A percentile compares a stretch with the other conserved stretches of the same genome.
Conservation (phyloP, 2,113 vertebrate species). For the Sminthopsis crassicaudata region DNA sequence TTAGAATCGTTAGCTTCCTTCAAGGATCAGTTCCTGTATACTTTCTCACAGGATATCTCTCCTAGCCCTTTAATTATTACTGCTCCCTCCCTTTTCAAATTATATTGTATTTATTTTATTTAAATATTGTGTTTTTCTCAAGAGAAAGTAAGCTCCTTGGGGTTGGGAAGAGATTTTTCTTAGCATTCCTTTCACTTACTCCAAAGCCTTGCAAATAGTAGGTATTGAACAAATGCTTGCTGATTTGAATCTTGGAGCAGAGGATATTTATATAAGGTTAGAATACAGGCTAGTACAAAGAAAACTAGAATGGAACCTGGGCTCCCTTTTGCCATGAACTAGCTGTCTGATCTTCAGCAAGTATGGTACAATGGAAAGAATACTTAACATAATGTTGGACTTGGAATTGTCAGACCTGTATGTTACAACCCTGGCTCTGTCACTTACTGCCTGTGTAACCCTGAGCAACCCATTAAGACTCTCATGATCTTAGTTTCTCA, state of each 20-base stretch:
- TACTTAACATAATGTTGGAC: not conserved
- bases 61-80: not conserved
- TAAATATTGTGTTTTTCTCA: not conserved
- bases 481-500: not conserved
- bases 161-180: not conserved
- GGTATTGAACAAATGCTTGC: not conserved
- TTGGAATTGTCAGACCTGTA: not conserved
- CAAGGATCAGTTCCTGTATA: not conserved
- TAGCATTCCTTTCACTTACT: too few species aligned
- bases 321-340: not conserved
- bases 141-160: not conserved
- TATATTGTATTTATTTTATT: not conserved
- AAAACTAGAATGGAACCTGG: not conserved
- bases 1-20: not conserved
- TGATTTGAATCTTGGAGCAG: not conserved
- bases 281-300: not conserved
- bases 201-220: too few species aligned
- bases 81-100: not conserved
- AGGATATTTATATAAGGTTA: not conserved
- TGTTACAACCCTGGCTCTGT: not conserved
- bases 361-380: not conserved
- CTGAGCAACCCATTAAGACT: not conserved
- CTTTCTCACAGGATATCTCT: not conserved
- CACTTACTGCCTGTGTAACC: not conserved
- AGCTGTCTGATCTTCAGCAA: not conserved